Percentiles rank a stretch among this genome's conserved stretches.
These are phyloP conservation scores for Platycnemis pennipes DNA, from an alignment of 2,888 invertebrate species.

Conservation along the genomic window DNA sequence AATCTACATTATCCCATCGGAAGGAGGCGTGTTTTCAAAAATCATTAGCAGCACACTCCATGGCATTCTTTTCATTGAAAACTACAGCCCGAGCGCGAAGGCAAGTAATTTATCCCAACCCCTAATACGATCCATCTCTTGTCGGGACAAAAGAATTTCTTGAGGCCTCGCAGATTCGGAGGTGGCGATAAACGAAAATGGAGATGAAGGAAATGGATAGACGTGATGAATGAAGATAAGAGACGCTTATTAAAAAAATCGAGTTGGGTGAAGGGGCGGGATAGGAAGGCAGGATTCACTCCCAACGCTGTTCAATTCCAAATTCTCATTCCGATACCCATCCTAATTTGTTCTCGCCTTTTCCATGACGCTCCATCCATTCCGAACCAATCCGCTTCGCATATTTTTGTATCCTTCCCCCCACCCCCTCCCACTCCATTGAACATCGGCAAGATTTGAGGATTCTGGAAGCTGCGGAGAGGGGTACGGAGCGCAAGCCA, in stretches of 20 bases:
- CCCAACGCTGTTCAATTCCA: slow-evolving; percentile 19
- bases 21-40: neutral
- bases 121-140: slow-evolving; percentile 1
- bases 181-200: neutral
- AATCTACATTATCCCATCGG: neutral
- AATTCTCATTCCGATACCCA: slow-evolving; percentile 35
- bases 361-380: slow-evolving; percentile 36
- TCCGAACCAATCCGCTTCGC: slow-evolving; percentile 32
- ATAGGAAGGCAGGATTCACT: neutral
- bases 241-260: neutral
- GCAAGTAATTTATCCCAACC: slow-evolving; percentile 10
- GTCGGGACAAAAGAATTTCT: slow-evolving; percentile 24
- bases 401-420: slow-evolving; percentile 17
- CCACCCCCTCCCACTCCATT: neutral
- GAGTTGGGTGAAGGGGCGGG: neutral
- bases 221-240: slow-evolving; percentile 36
- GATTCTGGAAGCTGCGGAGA: neutral
- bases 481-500: neutral
- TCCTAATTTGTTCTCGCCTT: slow-evolving; percentile 36
- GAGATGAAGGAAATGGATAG: neutral
- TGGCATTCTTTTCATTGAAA: neutral
- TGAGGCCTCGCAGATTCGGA: neutral
- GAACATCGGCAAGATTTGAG: neutral
- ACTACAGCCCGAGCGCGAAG: neutral
- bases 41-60: neutral